A percentile compares a stretch with the other conserved stretches of the same genome.
Conservation (phyloP, 2,888 invertebrate genomes). For the Synergus umbraculus region DNA sequence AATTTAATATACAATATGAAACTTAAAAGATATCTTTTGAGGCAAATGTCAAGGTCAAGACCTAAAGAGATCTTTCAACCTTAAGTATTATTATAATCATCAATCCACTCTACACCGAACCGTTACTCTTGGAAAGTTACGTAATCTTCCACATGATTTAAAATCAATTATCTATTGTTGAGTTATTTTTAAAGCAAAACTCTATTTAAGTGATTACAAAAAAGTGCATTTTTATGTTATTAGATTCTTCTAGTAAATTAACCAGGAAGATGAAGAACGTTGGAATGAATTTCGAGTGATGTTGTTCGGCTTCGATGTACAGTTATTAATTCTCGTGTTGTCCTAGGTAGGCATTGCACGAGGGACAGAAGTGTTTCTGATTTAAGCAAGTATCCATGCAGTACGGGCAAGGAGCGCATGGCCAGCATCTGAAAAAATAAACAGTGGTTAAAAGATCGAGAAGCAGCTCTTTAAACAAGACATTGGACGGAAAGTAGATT, state of each 20-base stretch:
- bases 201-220: background rate
- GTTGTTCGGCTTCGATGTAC: conserved; percentile 7
- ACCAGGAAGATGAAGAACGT: background rate
- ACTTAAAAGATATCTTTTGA: background rate
- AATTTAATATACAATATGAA: background rate
- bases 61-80: background rate
- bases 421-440: conserved; percentile 73
- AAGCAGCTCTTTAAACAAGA: background rate
- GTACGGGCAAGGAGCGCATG: conserved; percentile 77
- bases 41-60: conserved; percentile 7
- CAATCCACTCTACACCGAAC: background rate
- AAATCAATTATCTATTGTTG: background rate
- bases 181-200: background rate
- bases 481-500: background rate
- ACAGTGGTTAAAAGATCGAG: conserved; percentile 15
- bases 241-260: background rate
- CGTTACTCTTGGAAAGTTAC: conserved; percentile 1
- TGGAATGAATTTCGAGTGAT: conserved; percentile 9
- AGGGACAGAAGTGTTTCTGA: conserved; percentile 78
- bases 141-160: background rate
- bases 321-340: conserved; percentile 61
- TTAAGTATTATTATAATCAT: conserved; percentile 1
- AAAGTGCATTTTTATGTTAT: background rate
- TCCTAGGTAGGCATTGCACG: conserved; percentile 77
- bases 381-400: conserved; percentile 77